Base-by-base conservation (phyloP, 1,140 invertebrate genomes). In the Octopus bimaculoides region DNA sequence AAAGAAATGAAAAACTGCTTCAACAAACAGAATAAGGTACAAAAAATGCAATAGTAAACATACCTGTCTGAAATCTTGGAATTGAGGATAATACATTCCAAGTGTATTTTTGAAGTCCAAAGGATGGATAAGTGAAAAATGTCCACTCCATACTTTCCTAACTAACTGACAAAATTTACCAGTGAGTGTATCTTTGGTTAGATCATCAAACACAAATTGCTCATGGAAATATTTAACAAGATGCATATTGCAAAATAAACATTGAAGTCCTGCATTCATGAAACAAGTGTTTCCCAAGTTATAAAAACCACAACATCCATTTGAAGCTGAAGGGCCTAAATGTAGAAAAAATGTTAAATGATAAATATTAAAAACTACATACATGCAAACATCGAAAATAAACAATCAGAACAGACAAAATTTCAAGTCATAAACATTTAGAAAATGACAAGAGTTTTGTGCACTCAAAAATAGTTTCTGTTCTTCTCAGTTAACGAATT, bases 271-370 rank as follows among this genome's bases (percentile, higher is more conserved):
- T 54, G 93, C 91, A 86, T 93, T 93, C 93, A 94, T 94, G 85
- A 94, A 94, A 85, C 93, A 94, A 6, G 93, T 94, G 85, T 94
- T 94, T 74, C 93, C 93, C 52, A 94, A 89, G 83, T 94, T 94
- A 52, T 91, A 89, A 80, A 94, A 89, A 66, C 93, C 93, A 86
- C 93, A 94, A 74, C 92, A 92, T 61, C 93, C 93, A n/a, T 92
- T 89, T 20, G 83, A 77, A 17, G 87, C 86, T 75, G 80, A 79
- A 0, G 81, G 71, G 85, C 89, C 89, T 90, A 82, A 41, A 41
- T 41, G 0, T 41, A 41, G 26, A 41, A 41, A 41, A 41, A 41
- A 41, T 41, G 26, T 41, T 41, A 41, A 41, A 41, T 41, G 26
- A 41, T 41, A 41, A 41, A 41, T 41, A 41, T 41, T 3, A 41